Percentiles rank a stretch among this genome's conserved stretches.
Conservation (phyloP, 2,113 vertebrate species). For the Urocolius indicus region DNA sequence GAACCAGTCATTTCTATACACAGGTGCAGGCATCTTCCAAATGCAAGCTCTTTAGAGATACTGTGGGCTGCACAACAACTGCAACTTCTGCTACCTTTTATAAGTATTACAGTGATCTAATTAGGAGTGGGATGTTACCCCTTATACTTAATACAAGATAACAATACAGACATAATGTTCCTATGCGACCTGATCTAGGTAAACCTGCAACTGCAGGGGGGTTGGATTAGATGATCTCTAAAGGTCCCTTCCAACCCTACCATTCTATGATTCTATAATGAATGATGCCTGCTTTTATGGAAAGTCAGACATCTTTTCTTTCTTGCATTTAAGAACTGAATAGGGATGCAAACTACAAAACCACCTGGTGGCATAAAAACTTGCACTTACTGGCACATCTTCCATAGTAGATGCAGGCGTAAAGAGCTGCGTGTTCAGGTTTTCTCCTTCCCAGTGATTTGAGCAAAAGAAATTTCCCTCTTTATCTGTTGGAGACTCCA, state of each 20-base stretch:
- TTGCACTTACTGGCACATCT: conserved; percentile 88
- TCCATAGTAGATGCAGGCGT: conserved; percentile 82
- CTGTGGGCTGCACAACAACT: background rate
- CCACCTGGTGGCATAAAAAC: background rate
- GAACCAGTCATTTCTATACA: conserved; percentile 1
- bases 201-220: too few relatives aligned
- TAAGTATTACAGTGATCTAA: background rate
- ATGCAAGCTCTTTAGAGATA: background rate
- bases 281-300: background rate
- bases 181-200: too few relatives aligned
- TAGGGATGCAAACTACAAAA: background rate
- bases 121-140: background rate
- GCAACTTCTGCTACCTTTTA: background rate
- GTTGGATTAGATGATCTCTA: too few relatives aligned
- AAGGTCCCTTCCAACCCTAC: too few relatives aligned
- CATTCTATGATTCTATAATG: too few relatives aligned
- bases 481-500: conserved; percentile 89
- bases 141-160: background rate
- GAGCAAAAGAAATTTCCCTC: conserved; percentile 85
- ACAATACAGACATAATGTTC: accelerated
- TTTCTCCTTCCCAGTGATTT: conserved; percentile 90
- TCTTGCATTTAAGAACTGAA: background rate
- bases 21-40: background rate
- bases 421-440: conserved; percentile 90
- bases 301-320: background rate